phyloP scores from a whole-genome alignment of 2,113 vertebrate species.

The rabbit (Oryctolagus cuniculus) region DNA sequence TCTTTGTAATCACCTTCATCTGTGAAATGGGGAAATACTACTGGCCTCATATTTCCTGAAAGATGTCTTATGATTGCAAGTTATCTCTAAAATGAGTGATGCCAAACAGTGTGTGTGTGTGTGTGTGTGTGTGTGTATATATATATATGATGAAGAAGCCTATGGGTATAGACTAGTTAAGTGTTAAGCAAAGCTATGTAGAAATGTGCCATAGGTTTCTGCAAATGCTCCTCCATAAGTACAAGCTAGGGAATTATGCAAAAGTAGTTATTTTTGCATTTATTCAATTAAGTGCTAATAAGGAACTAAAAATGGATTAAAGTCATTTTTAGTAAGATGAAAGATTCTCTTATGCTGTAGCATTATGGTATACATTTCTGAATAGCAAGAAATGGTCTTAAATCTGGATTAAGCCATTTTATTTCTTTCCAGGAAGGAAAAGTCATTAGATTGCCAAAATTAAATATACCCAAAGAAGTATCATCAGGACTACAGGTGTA shows the following conservation, averaged over 20 bases:
- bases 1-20: neutral
- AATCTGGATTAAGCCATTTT: neutral
- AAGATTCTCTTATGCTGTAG: constrained; percentile 41
- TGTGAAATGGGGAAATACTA: neutral
- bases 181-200: constrained; percentile 74
- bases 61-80: neutral
- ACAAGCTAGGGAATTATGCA: constrained; percentile 61
- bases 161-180: constrained; percentile 61
- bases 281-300: constrained; percentile 75
- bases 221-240: constrained; percentile 67
- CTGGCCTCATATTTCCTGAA: neutral
- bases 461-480: constrained; percentile 1
- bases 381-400: neutral
- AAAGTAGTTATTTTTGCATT: constrained; percentile 59
- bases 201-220: constrained; percentile 55
- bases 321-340: constrained; percentile 51
- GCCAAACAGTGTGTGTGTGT: neutral
- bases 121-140: neutral
- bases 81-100: constrained; percentile 9
- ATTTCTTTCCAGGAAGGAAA: constrained; percentile 28
- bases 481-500: neutral
- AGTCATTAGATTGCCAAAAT: neutral
- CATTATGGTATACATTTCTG: constrained; percentile 42
- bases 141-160: neutral
- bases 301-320: constrained; percentile 69